Percentiles rank a stretch among this genome's conserved stretches.
Conservation (phyloP, 2,797 vertebrate species). For the Phrynocephalus forsythii region DNA sequence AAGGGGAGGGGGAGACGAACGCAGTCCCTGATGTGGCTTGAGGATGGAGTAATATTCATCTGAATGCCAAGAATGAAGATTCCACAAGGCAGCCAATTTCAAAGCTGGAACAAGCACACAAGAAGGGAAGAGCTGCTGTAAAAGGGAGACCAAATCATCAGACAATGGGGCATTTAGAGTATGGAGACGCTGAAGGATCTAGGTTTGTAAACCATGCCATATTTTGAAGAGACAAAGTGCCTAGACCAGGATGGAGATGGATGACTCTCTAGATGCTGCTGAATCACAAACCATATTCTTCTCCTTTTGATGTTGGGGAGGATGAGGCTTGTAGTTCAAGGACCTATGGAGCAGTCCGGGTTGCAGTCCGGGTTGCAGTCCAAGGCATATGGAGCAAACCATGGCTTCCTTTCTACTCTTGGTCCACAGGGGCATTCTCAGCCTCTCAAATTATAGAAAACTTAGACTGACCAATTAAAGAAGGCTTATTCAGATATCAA, state of each 20-base stretch:
- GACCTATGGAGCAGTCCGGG: too few species aligned
- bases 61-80: conserved; percentile 11
- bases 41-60: neutral
- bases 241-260: neutral
- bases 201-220: neutral
- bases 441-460: too few species aligned
- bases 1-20: conserved; percentile 12
- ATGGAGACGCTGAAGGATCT: neutral
- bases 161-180: neutral
- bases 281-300: too few species aligned
- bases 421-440: too few species aligned
- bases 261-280: too few species aligned
- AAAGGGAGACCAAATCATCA: neutral
- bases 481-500: too few species aligned
- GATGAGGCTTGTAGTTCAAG: too few species aligned
- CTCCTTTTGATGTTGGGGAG: too few species aligned
- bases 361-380: too few species aligned
- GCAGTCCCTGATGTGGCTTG: neutral
- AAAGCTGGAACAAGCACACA: conserved; percentile 11
- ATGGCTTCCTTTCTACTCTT: too few species aligned
- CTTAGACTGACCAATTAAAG: too few species aligned
- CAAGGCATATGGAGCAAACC: too few species aligned
- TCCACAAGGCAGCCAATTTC: neutral
- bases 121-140: neutral
- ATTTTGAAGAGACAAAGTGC: neutral